Evolutionary conservation across 1,140 invertebrate species (phyloP).

Genomic region (Drosophila pandora): DNA sequence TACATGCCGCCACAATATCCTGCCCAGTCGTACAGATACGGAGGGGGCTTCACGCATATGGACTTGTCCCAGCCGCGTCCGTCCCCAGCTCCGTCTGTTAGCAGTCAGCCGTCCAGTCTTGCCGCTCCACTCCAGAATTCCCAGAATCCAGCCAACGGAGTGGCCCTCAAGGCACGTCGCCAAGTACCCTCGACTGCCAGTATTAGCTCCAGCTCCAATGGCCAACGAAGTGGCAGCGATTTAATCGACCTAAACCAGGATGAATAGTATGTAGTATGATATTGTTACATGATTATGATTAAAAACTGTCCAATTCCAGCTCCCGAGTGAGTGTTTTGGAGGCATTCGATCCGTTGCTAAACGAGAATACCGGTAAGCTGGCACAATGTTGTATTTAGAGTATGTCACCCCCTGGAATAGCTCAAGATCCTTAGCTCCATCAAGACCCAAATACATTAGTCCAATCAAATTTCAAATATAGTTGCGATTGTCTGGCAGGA

Average conservation of each 20-base stretch:
- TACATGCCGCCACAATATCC: constrained; percentile 77
- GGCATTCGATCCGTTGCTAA: constrained; percentile 92
- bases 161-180: constrained; percentile 24
- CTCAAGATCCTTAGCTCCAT: constrained; percentile 10
- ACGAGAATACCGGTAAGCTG: constrained; percentile 76
- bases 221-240: constrained; percentile 76
- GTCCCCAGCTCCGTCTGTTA: constrained; percentile 4
- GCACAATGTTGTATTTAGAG: constrained; percentile 29
- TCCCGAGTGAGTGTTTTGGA: constrained; percentile 91
- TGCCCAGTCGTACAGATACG: constrained; percentile 44
- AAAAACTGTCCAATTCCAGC: constrained; percentile 52
- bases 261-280: constrained; percentile 68
- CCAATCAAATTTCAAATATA: constrained; percentile 8
- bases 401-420: constrained; percentile 3
- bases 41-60: constrained; percentile 50
- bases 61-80: constrained; percentile 41
- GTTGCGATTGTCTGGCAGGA: not conserved
- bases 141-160: constrained; percentile 28
- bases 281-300: not conserved
- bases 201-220: constrained; percentile 12
- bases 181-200: constrained; percentile 10
- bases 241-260: constrained; percentile 84
- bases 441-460: not conserved
- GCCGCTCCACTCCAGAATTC: not conserved
- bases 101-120: constrained; percentile 25